Percentiles rank a stretch among this genome's conserved stretches.
phyloP scores from a whole-genome alignment of 1,140 invertebrate genomes.

The Arion vulgaris region DNA sequence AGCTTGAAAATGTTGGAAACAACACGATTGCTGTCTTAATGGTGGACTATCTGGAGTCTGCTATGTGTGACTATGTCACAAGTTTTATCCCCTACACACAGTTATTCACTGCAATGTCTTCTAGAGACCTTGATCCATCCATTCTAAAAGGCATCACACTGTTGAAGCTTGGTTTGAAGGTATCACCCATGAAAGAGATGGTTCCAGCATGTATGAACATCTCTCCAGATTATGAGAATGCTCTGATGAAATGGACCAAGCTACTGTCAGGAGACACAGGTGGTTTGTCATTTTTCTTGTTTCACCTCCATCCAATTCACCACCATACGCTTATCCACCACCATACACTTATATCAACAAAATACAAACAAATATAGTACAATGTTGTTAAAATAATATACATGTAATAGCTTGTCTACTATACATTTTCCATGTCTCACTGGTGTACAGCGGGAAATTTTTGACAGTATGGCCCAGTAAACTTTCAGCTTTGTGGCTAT shows the following conservation, averaged over 20 bases:
- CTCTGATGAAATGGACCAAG: background rate
- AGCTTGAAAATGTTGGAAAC: constrained; percentile 23
- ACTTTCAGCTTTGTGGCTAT: no score
- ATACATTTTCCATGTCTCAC: no score
- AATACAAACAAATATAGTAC: no score
- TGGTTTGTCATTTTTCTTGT: background rate
- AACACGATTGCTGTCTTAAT: constrained; percentile 16
- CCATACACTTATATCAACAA: no score
- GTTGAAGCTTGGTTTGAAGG: constrained; percentile 24
- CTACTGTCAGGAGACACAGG: background rate
- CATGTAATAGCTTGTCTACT: no score
- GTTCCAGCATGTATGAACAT: constrained; percentile 16
- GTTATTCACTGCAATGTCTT: constrained; percentile 8
- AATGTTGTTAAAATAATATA: no score
- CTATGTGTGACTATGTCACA: constrained; percentile 34
- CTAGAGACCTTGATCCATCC: background rate
- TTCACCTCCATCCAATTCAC: background rate
- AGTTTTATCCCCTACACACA: constrained; percentile 30
- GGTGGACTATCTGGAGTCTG: constrained; percentile 15
- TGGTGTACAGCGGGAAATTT: no score
- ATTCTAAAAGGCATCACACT: constrained; percentile 18
- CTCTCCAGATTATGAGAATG: constrained; percentile 24
- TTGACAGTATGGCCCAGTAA: no score
- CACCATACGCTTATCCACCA: no score
- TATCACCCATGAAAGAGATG: constrained; percentile 25